Conservation (phyloP, 2,888 invertebrate species). For the Balanococcus diminutus region DNA sequence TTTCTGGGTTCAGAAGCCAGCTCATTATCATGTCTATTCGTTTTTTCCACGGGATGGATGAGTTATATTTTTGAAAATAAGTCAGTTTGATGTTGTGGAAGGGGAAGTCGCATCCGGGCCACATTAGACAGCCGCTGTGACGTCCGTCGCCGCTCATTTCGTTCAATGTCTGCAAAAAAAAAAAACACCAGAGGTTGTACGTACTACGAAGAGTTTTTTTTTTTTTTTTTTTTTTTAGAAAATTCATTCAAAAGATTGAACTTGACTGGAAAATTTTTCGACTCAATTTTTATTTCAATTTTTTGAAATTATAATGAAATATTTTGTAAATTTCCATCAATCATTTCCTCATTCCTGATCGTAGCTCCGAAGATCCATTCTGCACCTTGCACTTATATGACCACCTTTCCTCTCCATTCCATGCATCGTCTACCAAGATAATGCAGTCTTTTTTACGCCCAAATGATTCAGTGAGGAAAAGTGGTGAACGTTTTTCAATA, state of each 20-base stretch:
- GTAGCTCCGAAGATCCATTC: too few relatives aligned
- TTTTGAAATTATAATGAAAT: too few relatives aligned
- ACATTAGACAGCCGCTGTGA: constrained; percentile 72
- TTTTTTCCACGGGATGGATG: constrained; percentile 63
- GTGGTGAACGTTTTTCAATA: not conserved
- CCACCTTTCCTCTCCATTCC: not conserved
- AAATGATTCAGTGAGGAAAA: not conserved
- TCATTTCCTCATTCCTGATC: too few relatives aligned
- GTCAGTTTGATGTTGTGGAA: constrained; percentile 65
- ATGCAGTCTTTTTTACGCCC: not conserved
- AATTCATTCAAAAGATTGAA: too few relatives aligned
- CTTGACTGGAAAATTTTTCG: too few relatives aligned
- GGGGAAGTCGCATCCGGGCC: constrained; percentile 69
- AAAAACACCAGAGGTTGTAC: too few relatives aligned
- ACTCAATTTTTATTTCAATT: too few relatives aligned
- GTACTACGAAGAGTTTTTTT: too few relatives aligned
- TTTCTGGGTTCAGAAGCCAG: constrained; percentile 67
- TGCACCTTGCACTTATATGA: not conserved
- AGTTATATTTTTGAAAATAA: constrained; percentile 62
- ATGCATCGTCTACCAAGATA: too few relatives aligned
- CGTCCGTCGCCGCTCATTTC: constrained; percentile 65
- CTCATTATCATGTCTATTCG: constrained; percentile 66
- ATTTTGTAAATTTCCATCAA: too few relatives aligned
- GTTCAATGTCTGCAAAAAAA: constrained; percentile 65
- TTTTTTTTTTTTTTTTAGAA: too few relatives aligned